A percentile compares a stretch with the other conserved stretches of the same genome.
Conservation (phyloP, 2,113 vertebrate species). For the Cinclus mexicanus region DNA sequence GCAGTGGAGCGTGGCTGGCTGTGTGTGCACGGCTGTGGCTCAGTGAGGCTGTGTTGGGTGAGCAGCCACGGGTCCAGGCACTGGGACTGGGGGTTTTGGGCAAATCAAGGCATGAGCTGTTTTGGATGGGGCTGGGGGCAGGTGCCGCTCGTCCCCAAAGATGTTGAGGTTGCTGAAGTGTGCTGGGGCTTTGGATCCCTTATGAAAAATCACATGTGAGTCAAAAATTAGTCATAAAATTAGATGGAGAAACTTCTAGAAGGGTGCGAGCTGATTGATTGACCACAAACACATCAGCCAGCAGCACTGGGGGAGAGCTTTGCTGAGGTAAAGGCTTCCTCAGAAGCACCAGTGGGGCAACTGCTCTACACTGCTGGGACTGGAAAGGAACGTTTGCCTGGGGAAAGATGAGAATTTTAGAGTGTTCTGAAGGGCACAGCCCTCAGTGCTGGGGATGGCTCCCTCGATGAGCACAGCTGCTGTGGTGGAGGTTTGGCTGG, state of each 20-base stretch:
- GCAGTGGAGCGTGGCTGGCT: rapidly evolving
- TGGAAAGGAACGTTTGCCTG: rapidly evolving
- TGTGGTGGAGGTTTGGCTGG: neutral
- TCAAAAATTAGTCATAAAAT: neutral
- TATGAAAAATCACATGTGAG: rapidly evolving
- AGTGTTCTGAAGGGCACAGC: neutral
- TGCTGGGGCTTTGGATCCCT: neutral
- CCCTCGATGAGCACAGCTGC: rapidly evolving
- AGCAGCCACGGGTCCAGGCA: rapidly evolving
- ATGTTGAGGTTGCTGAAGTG: neutral
- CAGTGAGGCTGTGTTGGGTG: rapidly evolving
- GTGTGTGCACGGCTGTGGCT: rapidly evolving
- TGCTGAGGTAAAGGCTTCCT: neutral
- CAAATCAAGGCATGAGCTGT: neutral
- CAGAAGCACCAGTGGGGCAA: neutral
- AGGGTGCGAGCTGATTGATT: neutral
- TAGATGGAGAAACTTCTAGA: neutral
- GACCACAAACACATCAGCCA: neutral
- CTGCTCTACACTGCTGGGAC: neutral
- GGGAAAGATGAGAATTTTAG: neutral
- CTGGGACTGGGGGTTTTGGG: neutral
- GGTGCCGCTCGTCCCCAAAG: rapidly evolving
- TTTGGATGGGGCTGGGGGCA: neutral
- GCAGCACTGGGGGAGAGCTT: neutral
- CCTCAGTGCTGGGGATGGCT: neutral